These are phyloP conservation scores for Elegia similella DNA, from an alignment of 2,888 invertebrate species.

Conservation along the genomic window DNA sequence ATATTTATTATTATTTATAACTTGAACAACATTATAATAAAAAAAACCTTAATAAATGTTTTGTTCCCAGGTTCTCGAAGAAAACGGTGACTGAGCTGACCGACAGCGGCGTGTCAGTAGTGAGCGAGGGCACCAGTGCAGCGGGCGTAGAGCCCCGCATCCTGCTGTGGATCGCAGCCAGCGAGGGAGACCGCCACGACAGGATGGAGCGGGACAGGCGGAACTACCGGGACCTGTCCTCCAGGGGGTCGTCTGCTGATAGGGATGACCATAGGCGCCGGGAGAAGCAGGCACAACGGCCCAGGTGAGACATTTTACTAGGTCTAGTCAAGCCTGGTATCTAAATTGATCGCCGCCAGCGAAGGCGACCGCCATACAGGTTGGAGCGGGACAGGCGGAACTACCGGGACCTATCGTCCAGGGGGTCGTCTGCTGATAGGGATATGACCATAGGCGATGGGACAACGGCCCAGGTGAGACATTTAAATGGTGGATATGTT, in stretches of 20 bases:
- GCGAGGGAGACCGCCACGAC: conserved; percentile 38
- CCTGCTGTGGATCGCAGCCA: conserved; percentile 68
- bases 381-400: conserved; percentile 67
- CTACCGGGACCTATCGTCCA: conserved; percentile 34
- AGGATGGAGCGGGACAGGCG: conserved; percentile 70
- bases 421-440: conserved; percentile 52
- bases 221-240: conserved; percentile 35
- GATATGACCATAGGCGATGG: conserved; percentile 45
- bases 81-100: conserved; percentile 87
- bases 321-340: no score
- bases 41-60: not conserved
- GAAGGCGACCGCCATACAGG: conserved; percentile 69
- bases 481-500: no score
- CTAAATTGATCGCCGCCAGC: conserved; percentile 90
- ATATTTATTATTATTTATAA: not conserved
- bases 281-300: conserved; percentile 34
- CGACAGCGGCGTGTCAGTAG: conserved; percentile 90
- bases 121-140: conserved; percentile 80
- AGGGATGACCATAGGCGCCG: conserved; percentile 46
- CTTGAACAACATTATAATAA: not conserved
- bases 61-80: conserved; percentile 71
- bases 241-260: conserved; percentile 49
- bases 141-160: conserved; percentile 57
- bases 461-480: conserved; percentile 25
- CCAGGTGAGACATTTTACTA: conserved; percentile 31